Evolutionary conservation across 1,140 invertebrate species (phyloP).

Genomic region (Chymomyza costata): DNA sequence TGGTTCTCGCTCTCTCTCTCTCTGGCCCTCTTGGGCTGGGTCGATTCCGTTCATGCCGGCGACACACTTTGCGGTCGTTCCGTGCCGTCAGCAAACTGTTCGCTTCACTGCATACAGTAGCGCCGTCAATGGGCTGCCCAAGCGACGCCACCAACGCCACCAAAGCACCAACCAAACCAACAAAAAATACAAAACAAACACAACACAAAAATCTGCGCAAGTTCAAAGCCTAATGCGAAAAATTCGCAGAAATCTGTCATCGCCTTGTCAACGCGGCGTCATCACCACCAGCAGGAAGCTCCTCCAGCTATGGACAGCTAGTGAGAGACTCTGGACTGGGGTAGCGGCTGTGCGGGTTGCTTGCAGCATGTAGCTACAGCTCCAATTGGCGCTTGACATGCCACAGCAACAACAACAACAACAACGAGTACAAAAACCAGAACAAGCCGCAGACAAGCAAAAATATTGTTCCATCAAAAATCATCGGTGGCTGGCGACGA

Average conservation of each 20-base stretch:
- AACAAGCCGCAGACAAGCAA: conserved; percentile 33
- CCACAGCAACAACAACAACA: conserved; percentile 12
- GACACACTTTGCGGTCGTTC: conserved; percentile 57
- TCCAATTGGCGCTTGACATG: conserved; percentile 58
- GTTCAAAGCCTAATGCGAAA: conserved; percentile 72
- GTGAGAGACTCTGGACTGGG: conserved; percentile 4
- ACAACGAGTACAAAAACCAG: conserved; percentile 7
- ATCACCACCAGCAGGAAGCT: conserved; percentile 42
- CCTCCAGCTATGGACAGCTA: neutral
- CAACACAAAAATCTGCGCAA: conserved; percentile 45
- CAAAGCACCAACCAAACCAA: conserved; percentile 1
- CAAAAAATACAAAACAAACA: conserved; percentile 1
- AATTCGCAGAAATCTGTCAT: conserved; percentile 72
- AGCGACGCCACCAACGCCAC: neutral
- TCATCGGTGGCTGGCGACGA: conserved; percentile 37
- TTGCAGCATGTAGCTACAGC: conserved; percentile 11
- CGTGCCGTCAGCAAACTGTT: conserved; percentile 46
- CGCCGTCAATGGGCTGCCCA: conserved; percentile 34
- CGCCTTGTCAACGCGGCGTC: conserved; percentile 68
- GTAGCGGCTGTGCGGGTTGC: too few species aligned
- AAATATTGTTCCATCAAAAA: conserved; percentile 68
- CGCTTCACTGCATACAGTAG: conserved; percentile 68
- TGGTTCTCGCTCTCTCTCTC: too few species aligned
- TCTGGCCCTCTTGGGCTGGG: too few species aligned
- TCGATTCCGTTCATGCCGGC: conserved; percentile 15